Conservation (phyloP, 2,888 invertebrate genomes). For the Abrostola tripartita region DNA sequence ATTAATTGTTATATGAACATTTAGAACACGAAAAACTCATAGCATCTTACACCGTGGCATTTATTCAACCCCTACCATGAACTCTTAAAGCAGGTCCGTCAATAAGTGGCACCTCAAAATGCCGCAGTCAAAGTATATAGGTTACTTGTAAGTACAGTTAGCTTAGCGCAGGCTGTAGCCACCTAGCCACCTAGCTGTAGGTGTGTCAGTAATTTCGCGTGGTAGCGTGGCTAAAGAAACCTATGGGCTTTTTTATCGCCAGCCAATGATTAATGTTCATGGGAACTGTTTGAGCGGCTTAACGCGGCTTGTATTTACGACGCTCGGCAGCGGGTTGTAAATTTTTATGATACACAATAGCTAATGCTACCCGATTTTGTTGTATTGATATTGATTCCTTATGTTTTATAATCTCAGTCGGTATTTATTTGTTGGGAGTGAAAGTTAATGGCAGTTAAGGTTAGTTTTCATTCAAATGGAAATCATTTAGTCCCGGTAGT, state of each 20-base stretch:
- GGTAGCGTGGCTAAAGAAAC: conserved; percentile 27
- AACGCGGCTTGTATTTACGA: conserved; percentile 24
- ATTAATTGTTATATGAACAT: too few species aligned
- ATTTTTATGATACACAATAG: conserved; percentile 27
- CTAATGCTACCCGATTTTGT: conserved; percentile 3
- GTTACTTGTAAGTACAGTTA: conserved; percentile 14
- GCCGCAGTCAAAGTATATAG: neutral
- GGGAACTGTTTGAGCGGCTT: conserved; percentile 42
- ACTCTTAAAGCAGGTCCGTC: too few species aligned
- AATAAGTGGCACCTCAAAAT: neutral
- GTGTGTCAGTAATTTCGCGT: conserved; percentile 17
- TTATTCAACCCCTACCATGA: too few species aligned
- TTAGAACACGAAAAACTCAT: too few species aligned
- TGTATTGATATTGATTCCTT: neutral
- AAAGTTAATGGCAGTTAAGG: too few species aligned
- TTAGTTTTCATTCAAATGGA: too few species aligned
- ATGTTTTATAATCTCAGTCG: neutral
- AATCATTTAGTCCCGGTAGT: too few species aligned
- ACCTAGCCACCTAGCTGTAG: conserved; percentile 3
- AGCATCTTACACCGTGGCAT: too few species aligned
- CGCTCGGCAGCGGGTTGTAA: conserved; percentile 13
- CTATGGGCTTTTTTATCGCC: conserved; percentile 38
- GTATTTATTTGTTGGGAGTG: too few species aligned
- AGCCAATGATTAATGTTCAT: conserved; percentile 46
- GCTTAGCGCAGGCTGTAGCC: too few species aligned